Conservation (phyloP, 2,797 vertebrate species). For the Scolopax rusticola region DNA sequence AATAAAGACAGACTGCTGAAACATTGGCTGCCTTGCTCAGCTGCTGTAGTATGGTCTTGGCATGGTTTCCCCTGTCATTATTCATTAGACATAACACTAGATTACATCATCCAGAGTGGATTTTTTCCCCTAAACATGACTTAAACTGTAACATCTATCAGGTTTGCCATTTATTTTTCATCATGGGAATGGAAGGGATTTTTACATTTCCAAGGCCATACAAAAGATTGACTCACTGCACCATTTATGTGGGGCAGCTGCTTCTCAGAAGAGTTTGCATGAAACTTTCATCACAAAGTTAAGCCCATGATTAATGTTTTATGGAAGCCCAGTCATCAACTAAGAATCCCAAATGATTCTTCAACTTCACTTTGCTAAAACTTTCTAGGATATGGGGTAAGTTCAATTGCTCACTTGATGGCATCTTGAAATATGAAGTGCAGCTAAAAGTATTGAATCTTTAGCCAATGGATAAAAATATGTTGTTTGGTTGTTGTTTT, state of each 20-base stretch:
- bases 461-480: background rate
- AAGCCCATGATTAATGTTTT: background rate
- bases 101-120: constrained; percentile 79
- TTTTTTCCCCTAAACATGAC: constrained; percentile 69
- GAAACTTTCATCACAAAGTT: background rate
- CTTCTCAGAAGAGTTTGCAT: background rate
- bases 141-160: constrained; percentile 75
- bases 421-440: background rate
- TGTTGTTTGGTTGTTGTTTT: no score
- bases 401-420: background rate
- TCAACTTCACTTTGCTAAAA: background rate
- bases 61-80: constrained; percentile 78
- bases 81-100: constrained; percentile 77
- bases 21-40: background rate
- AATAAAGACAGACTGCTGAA: background rate
- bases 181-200: background rate
- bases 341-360: background rate
- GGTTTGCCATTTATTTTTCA: constrained; percentile 65
- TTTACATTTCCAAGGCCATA: background rate
- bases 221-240: background rate
- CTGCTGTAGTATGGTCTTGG: constrained; percentile 39
- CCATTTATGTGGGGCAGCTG: background rate
- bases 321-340: background rate
- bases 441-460: background rate
- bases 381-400: background rate